Conservation (phyloP, 2,797 vertebrate species). For the Manis javanica region DNA sequence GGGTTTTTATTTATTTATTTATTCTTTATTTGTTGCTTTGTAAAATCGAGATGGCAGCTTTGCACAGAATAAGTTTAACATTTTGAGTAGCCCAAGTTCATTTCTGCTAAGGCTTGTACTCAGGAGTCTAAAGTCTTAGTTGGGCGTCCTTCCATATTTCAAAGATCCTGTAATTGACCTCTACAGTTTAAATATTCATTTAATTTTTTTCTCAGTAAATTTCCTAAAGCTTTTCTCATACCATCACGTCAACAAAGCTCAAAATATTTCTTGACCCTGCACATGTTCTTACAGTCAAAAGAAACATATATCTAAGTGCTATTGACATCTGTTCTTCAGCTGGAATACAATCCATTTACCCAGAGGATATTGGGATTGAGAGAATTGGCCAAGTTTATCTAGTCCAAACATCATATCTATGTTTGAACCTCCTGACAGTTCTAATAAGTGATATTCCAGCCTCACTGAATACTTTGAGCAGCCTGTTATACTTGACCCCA, state of each 20-base stretch:
- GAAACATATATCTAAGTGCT: background rate
- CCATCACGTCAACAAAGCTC: background rate
- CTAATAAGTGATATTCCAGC: background rate
- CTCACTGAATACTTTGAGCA: background rate
- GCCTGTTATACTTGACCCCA: background rate
- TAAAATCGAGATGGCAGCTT: constrained; percentile 39
- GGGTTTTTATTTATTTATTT: background rate
- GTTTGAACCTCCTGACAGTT: background rate
- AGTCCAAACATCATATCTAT: background rate
- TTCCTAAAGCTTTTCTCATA: constrained; percentile 2
- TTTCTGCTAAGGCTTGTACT: background rate
- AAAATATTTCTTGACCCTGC: background rate
- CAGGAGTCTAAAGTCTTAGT: background rate
- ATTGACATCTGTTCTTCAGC: background rate
- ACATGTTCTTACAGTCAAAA: background rate
- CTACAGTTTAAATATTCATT: background rate
- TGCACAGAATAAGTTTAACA: background rate
- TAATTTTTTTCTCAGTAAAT: background rate
- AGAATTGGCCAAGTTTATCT: background rate
- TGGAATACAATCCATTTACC: background rate
- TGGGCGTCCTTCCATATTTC: background rate
- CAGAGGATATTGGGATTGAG: background rate
- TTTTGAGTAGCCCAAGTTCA: background rate
- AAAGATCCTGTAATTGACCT: background rate
- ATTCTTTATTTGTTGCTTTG: background rate